Conservation (phyloP, 1,140 invertebrate genomes). For the Copidosoma floridanum region DNA sequence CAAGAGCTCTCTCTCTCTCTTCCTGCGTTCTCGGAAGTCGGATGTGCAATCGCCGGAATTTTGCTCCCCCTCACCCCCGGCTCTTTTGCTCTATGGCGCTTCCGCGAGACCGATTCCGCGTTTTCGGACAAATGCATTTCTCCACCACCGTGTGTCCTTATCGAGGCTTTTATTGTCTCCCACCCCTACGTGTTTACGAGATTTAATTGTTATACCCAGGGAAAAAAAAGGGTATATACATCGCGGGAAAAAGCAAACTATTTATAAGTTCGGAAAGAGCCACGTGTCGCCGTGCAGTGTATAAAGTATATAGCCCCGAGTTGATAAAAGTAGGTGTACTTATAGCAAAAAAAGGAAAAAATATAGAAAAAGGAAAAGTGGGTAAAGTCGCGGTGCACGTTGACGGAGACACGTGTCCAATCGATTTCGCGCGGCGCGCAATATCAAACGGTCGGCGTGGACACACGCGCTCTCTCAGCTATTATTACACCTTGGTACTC, state of each 20-base stretch:
- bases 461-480: neutral
- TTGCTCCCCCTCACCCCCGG: neutral
- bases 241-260: no score
- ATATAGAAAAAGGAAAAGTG: slow-evolving; percentile 10
- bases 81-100: no score
- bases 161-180: no score
- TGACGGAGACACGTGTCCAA: slow-evolving; percentile 11
- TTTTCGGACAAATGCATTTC: neutral
- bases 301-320: no score
- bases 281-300: no score
- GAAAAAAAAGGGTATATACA: no score
- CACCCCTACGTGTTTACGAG: no score
- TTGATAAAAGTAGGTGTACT: no score
- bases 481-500: neutral
- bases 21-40: slow-evolving; percentile 8
- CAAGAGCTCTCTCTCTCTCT: neutral
- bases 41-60: slow-evolving; percentile 14
- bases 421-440: slow-evolving; percentile 13
- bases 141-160: no score
- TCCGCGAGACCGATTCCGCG: neutral
- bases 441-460: neutral
- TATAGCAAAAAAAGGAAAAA: no score
- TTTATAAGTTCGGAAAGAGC: no score
- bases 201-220: no score
- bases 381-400: slow-evolving; percentile 12